Evolutionary conservation across 2,113 vertebrate genomes (phyloP), one percentile per base, ranked within the genome.

Genomic region (Caracal caracal): DNA sequence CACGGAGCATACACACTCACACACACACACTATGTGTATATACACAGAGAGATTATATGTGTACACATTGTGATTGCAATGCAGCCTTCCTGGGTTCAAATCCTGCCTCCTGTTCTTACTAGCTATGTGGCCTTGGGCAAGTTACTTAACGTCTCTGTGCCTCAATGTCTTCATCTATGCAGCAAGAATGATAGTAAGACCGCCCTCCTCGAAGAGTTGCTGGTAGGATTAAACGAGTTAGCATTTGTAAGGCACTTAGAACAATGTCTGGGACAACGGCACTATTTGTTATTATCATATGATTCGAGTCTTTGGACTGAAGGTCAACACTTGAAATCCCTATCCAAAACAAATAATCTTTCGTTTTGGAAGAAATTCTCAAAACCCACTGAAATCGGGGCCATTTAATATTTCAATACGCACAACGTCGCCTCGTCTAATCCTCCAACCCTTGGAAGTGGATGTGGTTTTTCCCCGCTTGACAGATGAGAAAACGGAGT

Each of bases 311-410:
- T 83, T 66, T 6, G 30, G 17, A 73, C 28, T 94, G 56, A 22
- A 63, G 35, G 84, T 68, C 0, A 93, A 93, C 88, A 5, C 35
- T 94, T 85, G 80, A 95, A 81, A 97, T 68, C n/a, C 10, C 43
- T 73, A 65, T 71, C 35, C 20, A 85, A 43, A 78, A 65, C 30
- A 70, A 85, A 81, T 37, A 63, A 71, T 73, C 28, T 79, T 37
- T 28, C 71, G 59, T 78, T 86, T 73, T 17, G 9, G n/a, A 95
- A 75, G 53, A 90, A 96, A 93, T 70, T 56, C 73, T 84, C 70
- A 88, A 93, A 96, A 96, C 88, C 24, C 59, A 70, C 49, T 81
- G 35, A 65, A 86, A 68, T 84, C 93, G 92, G n/a, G 10, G 91
- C 30, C 6, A 84, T 71, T 88, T 76, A 76, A 49, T 80, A 91